These are phyloP conservation scores for Psilopsiagon aymara DNA, from an alignment of 2,113 vertebrate species.

Conservation along the genomic window DNA sequence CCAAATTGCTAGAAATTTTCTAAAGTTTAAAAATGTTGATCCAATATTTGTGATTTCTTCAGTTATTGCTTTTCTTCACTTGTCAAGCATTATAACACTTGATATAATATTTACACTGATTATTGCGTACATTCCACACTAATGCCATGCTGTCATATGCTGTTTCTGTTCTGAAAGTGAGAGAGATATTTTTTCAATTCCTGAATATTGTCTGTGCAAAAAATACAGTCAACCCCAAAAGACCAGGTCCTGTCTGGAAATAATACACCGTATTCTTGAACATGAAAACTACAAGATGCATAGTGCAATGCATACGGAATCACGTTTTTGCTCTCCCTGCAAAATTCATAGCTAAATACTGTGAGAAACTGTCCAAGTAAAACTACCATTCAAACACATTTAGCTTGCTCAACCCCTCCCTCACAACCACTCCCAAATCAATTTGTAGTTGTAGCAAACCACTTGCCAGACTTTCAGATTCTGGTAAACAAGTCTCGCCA, in stretches of 20 bases:
- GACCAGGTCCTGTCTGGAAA: not conserved
- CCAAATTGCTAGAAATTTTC: not conserved
- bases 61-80: not conserved
- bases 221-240: not conserved
- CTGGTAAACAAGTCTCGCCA: slow-evolving; percentile 44
- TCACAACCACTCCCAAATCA: not conserved
- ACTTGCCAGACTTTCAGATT: slow-evolving; percentile 5
- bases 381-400: not conserved
- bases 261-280: not conserved
- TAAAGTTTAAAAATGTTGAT: not conserved
- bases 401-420: not conserved
- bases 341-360: not conserved
- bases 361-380: not conserved
- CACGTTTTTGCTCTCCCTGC: not conserved
- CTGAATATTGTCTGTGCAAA: not conserved
- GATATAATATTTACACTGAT: not conserved
- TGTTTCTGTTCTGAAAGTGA: not conserved
- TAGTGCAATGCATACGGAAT: not conserved
- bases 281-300: not conserved
- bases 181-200: not conserved
- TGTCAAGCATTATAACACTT: not conserved
- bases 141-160: not conserved
- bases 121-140: not conserved
- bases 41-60: not conserved
- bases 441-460: slow-evolving; percentile 24